phyloP scores from a whole-genome alignment of 2,797 vertebrate species.

The Coregonus suidteri region DNA sequence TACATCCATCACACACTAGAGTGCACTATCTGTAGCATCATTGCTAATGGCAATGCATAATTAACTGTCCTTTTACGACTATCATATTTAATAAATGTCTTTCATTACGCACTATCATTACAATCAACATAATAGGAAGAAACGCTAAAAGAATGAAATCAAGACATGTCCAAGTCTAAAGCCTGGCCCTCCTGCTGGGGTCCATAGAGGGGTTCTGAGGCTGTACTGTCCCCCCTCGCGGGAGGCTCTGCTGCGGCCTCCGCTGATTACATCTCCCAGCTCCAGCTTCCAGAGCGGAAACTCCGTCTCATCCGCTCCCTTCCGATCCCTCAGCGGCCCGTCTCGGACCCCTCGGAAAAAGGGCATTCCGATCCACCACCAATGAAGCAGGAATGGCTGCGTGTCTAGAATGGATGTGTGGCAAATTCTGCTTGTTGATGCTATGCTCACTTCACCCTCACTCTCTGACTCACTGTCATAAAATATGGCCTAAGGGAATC shows the following conservation, averaged over 20 bases:
- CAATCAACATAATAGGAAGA: background rate
- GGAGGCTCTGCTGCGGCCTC: background rate
- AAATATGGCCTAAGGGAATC: slow-evolving; percentile 5
- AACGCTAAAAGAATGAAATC: background rate
- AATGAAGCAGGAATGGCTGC: background rate
- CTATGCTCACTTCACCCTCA: background rate
- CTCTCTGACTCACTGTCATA: background rate
- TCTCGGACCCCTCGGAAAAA: background rate
- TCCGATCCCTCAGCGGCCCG: background rate
- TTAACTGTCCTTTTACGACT: background rate
- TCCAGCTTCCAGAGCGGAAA: slow-evolving; percentile 18
- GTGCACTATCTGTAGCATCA: background rate
- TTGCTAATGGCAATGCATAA: background rate
- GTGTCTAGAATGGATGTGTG: background rate
- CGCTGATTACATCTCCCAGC: slow-evolving; percentile 19
- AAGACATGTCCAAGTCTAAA: background rate
- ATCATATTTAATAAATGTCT: background rate
- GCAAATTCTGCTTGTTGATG: background rate
- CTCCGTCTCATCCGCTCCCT: slow-evolving; percentile 8
- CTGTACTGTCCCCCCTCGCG: background rate
- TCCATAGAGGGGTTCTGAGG: background rate
- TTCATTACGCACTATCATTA: background rate
- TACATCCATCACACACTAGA: no score
- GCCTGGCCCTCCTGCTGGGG: background rate
- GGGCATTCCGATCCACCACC: slow-evolving; percentile 4